Conservation (phyloP, 2,888 invertebrate genomes). For the Nysson spinosus region DNA sequence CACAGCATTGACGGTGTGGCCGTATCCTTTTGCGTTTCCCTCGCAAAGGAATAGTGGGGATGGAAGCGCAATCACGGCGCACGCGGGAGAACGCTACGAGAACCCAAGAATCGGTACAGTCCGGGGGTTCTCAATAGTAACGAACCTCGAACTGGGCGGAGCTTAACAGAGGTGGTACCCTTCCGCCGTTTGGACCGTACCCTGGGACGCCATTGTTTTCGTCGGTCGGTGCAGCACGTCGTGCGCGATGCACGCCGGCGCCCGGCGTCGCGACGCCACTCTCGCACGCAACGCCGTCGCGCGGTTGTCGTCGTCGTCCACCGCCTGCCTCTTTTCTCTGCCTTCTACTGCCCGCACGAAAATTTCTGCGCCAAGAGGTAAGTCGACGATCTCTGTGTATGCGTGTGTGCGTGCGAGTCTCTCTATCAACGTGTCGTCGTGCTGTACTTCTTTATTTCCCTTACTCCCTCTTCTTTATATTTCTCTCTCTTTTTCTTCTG, state of each 20-base stretch:
- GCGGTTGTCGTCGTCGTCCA: conserved; percentile 51
- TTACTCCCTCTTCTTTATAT: neutral
- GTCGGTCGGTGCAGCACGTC: conserved; percentile 48
- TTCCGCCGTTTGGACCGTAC: conserved; percentile 58
- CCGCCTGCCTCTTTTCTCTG: conserved; percentile 41
- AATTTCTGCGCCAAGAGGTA: conserved; percentile 51
- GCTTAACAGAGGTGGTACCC: conserved; percentile 70
- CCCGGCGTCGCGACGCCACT: conserved; percentile 69
- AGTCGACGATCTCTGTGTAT: conserved; percentile 41
- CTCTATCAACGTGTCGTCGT: too few species aligned
- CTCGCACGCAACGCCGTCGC: conserved; percentile 65
- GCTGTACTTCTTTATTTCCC: conserved; percentile 20
- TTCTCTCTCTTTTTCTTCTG: neutral
- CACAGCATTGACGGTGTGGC: conserved; percentile 34
- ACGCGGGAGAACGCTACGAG: too few species aligned
- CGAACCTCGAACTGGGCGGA: conserved; percentile 68
- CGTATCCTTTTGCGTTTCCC: too few species aligned
- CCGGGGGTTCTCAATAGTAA: neutral
- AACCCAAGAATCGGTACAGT: neutral
- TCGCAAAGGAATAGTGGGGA: too few species aligned
- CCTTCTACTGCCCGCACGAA: conserved; percentile 29
- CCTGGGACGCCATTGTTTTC: conserved; percentile 69
- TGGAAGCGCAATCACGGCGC: too few species aligned
- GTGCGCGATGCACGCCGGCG: conserved; percentile 63
- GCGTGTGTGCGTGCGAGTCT: too few species aligned